Conservation (phyloP, 2,113 vertebrate genomes). For the Cinclus cinclus region DNA sequence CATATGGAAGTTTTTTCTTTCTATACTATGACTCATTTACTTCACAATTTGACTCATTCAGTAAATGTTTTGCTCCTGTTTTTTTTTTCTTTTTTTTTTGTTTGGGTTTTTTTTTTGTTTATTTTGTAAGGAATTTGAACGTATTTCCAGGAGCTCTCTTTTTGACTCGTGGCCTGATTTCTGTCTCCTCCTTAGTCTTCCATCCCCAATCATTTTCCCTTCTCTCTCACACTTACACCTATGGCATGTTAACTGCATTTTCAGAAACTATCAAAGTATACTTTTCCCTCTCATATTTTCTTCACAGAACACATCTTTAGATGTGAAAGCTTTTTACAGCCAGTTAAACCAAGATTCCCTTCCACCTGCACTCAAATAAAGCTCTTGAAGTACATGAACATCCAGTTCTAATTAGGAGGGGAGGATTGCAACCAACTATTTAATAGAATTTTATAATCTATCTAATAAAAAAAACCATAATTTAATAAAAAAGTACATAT, state of each 20-base stretch:
- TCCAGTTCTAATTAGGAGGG: conserved; percentile 13
- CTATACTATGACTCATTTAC: neutral
- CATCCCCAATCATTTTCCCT: neutral
- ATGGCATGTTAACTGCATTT: neutral
- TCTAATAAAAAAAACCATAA: neutral
- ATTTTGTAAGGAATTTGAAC: neutral
- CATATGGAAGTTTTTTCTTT: neutral
- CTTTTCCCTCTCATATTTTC: neutral
- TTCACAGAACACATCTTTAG: neutral
- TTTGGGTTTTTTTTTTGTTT: neutral
- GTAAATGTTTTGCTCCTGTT: neutral
- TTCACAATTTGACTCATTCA: neutral
- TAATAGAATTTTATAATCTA: neutral
- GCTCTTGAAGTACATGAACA: neutral
- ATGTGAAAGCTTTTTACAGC: neutral
- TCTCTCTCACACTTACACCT: neutral
- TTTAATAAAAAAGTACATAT: neutral
- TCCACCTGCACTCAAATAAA: neutral
- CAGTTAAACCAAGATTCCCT: neutral
- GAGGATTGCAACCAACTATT: neutral
- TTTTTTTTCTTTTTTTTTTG: too few species aligned
- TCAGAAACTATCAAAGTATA: neutral
- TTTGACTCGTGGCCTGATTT: neutral
- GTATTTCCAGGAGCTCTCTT: neutral
- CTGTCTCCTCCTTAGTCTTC: neutral